phyloP scores from a whole-genome alignment of 2,888 invertebrate genomes.

The Adelphocoris suturalis region DNA sequence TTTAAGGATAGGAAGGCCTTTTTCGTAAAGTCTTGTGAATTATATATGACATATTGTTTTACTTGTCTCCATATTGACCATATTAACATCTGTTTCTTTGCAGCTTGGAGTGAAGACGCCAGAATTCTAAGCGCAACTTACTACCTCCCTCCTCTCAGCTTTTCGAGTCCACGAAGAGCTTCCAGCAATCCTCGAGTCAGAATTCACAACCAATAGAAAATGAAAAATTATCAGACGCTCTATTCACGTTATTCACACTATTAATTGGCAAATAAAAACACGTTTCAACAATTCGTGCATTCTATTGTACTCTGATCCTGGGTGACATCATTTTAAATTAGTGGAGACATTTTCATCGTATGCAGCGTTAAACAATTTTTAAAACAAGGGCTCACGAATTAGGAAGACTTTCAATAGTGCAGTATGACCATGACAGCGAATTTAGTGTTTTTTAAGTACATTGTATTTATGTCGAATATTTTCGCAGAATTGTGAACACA shows the following conservation, averaged over 20 bases:
- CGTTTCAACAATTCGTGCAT: background rate
- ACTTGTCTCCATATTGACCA: background rate
- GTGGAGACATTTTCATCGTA: too few species aligned
- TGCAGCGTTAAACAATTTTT: too few species aligned
- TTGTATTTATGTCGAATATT: too few species aligned
- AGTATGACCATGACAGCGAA: too few species aligned
- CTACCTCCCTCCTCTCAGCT: background rate
- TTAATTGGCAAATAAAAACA: constrained; percentile 4
- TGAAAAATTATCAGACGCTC: background rate
- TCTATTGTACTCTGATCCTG: background rate
- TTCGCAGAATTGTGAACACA: too few species aligned
- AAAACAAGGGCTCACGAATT: too few species aligned
- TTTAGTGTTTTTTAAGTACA: too few species aligned
- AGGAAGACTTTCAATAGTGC: too few species aligned
- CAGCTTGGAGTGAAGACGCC: constrained; percentile 63
- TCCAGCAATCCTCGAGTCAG: background rate
- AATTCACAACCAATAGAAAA: background rate
- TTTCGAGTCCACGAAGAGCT: background rate
- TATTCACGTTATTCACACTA: background rate
- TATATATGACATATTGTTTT: background rate
- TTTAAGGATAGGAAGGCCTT: too few species aligned
- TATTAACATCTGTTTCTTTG: background rate
- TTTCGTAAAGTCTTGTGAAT: too few species aligned
- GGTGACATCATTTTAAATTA: too few species aligned
- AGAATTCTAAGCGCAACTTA: constrained; percentile 48